Percentiles rank a stretch among this genome's conserved stretches.
Evolutionary conservation across 2,888 invertebrate genomes (phyloP).

Genomic region (Eupithecia subumbrata): DNA sequence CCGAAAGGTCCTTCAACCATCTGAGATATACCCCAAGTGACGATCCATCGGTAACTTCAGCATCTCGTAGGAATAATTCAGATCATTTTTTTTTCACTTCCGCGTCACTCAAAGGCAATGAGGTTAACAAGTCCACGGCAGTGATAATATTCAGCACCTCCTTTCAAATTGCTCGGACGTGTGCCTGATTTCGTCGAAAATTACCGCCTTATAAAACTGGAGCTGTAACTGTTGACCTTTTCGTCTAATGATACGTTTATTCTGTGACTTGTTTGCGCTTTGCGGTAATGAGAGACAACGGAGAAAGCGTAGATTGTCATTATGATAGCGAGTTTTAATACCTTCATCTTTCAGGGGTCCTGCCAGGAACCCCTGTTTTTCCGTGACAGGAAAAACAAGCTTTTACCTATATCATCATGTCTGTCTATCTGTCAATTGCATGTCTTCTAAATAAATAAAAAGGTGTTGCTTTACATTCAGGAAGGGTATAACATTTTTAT

Average conservation of each 20-base stretch:
- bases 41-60: slow-evolving; percentile 41
- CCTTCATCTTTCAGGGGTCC: not conserved
- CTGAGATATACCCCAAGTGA: slow-evolving; percentile 33
- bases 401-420: not conserved
- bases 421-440: not conserved
- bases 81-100: slow-evolving; percentile 61
- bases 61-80: slow-evolving; percentile 56
- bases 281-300: slow-evolving; percentile 42
- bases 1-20: not conserved
- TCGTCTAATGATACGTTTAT: slow-evolving; percentile 55
- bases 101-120: slow-evolving; percentile 59
- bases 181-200: slow-evolving; percentile 63
- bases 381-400: not conserved
- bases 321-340: not conserved
- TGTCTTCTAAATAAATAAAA: not conserved
- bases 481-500: not conserved
- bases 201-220: slow-evolving; percentile 61
- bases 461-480: not conserved
- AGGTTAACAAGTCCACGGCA: slow-evolving; percentile 54
- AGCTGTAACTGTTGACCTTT: slow-evolving; percentile 65
- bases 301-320: slow-evolving; percentile 19
- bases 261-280: slow-evolving; percentile 43
- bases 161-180: slow-evolving; percentile 69
- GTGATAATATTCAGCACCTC: slow-evolving; percentile 67
- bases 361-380: too few relatives aligned